Evolutionary conservation across 2,113 vertebrate species (phyloP).

Genomic region (Oplegnathus fasciatus): DNA sequence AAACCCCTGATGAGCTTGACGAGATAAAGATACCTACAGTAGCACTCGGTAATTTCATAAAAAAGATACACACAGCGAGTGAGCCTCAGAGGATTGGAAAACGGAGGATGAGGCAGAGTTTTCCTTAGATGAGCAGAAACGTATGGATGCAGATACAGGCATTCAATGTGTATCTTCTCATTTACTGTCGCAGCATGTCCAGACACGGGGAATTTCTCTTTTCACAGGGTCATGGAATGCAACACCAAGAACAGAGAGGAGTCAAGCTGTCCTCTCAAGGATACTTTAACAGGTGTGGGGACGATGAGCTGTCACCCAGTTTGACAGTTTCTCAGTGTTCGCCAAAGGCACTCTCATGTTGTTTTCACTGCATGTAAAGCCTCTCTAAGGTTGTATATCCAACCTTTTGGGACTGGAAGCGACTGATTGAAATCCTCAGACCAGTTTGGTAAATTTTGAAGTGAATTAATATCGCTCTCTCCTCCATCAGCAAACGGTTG

Average conservation of each 20-base stretch:
- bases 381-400: not conserved
- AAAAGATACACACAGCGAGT: not conserved
- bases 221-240: not conserved
- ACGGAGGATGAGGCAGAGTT: not conserved
- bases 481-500: not conserved
- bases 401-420: not conserved
- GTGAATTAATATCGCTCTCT: not conserved
- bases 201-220: not conserved
- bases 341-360: not conserved
- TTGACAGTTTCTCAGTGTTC: not conserved
- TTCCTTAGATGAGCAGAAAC: not conserved
- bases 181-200: not conserved
- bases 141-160: not conserved
- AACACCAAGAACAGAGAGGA: not conserved
- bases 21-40: not conserved
- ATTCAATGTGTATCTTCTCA: not conserved
- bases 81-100: not conserved
- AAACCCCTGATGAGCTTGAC: constrained; percentile 19
- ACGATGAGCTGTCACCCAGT: not conserved
- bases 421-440: not conserved
- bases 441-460: not conserved
- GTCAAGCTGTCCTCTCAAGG: not conserved
- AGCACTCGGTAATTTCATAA: not conserved
- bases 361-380: not conserved
- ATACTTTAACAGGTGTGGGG: not conserved